Percentiles rank a stretch among this genome's conserved stretches.
phyloP scores from a whole-genome alignment of 2,113 vertebrate species.

The Eclectus roratus region DNA sequence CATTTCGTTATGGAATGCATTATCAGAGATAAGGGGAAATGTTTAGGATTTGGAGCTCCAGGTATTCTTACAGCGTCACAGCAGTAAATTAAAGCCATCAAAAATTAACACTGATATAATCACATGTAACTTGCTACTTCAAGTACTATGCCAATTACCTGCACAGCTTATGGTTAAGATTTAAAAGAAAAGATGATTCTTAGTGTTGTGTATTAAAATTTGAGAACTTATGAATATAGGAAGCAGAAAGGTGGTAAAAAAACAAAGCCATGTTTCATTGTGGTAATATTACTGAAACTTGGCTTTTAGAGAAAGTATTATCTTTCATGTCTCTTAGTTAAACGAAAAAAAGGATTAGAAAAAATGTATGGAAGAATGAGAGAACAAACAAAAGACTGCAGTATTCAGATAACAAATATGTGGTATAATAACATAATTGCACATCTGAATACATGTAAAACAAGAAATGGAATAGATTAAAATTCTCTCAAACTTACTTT shows the following conservation, averaged over 20 bases:
- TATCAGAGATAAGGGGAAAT: conserved; percentile 1
- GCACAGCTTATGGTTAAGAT: neutral
- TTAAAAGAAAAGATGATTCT: neutral
- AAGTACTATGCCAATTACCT: conserved; percentile 1
- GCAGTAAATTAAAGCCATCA: conserved; percentile 53
- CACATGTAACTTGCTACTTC: conserved; percentile 3
- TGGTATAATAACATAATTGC: neutral
- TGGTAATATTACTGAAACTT: neutral
- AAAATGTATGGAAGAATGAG: neutral
- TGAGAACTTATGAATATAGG: neutral
- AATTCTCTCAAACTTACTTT: neutral
- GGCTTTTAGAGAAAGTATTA: neutral
- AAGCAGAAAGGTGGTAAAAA: neutral
- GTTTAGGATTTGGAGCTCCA: conserved; percentile 22
- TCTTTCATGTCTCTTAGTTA: neutral
- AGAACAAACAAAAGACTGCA: neutral
- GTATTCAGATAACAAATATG: neutral
- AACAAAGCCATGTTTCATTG: neutral
- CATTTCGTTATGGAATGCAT: neutral
- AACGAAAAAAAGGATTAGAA: neutral
- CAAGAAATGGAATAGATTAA: neutral
- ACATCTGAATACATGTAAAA: neutral
- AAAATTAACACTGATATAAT: conserved; percentile 48
- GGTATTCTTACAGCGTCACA: conserved; percentile 6
- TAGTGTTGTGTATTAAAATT: neutral